Evolutionary conservation across 1,140 invertebrate species (phyloP), one percentile per base, ranked within the genome.

Genomic region (Ceratina australensis): DNA sequence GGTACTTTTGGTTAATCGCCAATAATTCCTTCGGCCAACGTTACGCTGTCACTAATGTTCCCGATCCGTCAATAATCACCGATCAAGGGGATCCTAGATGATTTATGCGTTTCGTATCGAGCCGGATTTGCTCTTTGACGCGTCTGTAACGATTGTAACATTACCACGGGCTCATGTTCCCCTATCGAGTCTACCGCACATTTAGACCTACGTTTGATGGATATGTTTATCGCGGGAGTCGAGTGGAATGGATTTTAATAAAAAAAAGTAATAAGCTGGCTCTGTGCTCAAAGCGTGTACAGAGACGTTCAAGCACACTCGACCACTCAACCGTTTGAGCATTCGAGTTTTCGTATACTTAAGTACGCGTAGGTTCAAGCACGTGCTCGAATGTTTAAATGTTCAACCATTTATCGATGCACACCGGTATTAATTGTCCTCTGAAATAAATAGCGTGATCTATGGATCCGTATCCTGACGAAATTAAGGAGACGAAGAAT

Each of bases 1-100:
- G 22, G 74, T 82, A 82, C 76, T 82, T 82, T 82, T 81, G 68
- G 79, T 82, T 82, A 72, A 82, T 82, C 68, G 73, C 74, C 81
- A 82, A 82, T 82, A 82, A 81, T 68, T 78, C 68, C 47, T 76
- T 82, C 67, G 81, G 72, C 33, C 47, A 15, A 61, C 67, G 73
- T 75, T 49, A 59, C 79, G 33, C 52, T 7, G 42, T 26, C 74
- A 56, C 73, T 72, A 72, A 78, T 82, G 73, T 81, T 63, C 73
- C 57, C 60, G 63, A 82, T 82, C 80, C 63, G 81, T 82, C 81
- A 77, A 65, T 66, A 52, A 59, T 20, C 20, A 20, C 10, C 68
- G 66, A 42, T 42, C 56, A 67, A 76, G 63, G 82, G 69, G 74
- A 72, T 71, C 69, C 15, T 49, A 22, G 61, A 76, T 81, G 72